Conservation (phyloP, 1,140 invertebrate species). For the Drosophila triauraria region DNA sequence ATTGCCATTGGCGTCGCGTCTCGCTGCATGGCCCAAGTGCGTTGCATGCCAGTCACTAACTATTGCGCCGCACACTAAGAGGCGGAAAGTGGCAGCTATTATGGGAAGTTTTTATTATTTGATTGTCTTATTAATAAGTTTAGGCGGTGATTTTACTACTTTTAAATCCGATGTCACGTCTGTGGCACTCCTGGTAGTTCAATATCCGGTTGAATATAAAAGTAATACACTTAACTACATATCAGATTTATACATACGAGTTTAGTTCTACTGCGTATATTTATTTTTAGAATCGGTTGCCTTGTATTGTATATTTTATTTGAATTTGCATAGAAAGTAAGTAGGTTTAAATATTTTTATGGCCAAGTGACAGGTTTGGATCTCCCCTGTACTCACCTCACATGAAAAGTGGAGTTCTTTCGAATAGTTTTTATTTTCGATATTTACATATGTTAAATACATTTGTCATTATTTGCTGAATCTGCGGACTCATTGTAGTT, state of each 20-base stretch:
- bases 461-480: neutral
- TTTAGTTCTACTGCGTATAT: too few relatives aligned
- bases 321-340: too few relatives aligned
- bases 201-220: too few relatives aligned
- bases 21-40: constrained; percentile 31
- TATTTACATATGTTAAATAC: neutral
- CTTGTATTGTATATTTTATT: too few relatives aligned
- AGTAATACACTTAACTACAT: too few relatives aligned
- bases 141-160: neutral
- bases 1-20: constrained; percentile 39
- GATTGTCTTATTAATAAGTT: neutral
- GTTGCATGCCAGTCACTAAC: constrained; percentile 16
- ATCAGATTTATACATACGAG: too few relatives aligned
- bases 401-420: too few relatives aligned
- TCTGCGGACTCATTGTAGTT: neutral
- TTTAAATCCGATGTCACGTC: neutral
- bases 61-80: neutral
- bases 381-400: too few relatives aligned
- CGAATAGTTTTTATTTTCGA: neutral
- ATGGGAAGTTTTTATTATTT: neutral
- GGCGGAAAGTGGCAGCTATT: neutral
- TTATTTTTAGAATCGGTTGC: too few relatives aligned
- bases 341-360: too few relatives aligned
- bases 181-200: too few relatives aligned
- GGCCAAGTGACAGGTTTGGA: too few relatives aligned